Conservation (phyloP, 2,113 vertebrate species). For the Variabilichromis moorii region DNA sequence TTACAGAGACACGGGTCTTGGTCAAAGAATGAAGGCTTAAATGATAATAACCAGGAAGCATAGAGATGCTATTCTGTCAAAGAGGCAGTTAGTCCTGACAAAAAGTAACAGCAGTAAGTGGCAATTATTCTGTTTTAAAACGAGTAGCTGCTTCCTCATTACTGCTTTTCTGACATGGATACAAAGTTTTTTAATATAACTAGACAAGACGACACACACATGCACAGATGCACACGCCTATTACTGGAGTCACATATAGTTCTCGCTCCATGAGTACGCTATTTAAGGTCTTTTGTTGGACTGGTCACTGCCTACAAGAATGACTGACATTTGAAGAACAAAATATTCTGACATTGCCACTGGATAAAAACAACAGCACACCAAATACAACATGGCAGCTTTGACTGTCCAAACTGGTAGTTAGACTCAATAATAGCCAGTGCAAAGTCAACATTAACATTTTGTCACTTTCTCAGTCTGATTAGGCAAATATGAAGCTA, state of each 20-base stretch:
- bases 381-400: not conserved
- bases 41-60: not conserved
- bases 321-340: not conserved
- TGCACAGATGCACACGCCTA: not conserved
- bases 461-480: not conserved
- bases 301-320: not conserved
- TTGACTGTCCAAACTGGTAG: not conserved
- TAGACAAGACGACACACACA: not conserved
- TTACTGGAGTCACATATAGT: not conserved
- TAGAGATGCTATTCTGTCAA: not conserved
- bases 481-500: not conserved
- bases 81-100: not conserved
- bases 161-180: not conserved
- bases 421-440: not conserved
- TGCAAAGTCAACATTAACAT: not conserved
- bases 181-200: not conserved
- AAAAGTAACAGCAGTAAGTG: not conserved
- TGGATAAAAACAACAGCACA: not conserved
- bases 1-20: not conserved
- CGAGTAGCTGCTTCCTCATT: not conserved
- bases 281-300: not conserved
- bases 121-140: not conserved
- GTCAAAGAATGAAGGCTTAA: not conserved
- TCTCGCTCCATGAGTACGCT: not conserved
- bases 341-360: not conserved